Evolutionary conservation across 2,797 vertebrate genomes (phyloP).

Genomic region (Karalla daura): DNA sequence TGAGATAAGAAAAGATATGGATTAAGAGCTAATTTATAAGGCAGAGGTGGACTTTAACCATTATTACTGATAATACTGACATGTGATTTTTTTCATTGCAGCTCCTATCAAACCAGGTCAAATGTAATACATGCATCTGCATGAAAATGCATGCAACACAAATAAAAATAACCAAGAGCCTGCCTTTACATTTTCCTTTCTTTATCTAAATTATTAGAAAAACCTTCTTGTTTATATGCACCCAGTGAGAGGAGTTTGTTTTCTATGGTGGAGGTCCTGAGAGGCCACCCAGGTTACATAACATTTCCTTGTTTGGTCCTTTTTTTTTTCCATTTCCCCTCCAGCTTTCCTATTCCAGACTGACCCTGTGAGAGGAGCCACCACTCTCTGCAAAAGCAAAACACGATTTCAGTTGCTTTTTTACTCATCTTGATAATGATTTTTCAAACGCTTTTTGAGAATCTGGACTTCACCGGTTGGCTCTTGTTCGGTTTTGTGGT

Average conservation of each 20-base stretch:
- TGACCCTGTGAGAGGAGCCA: background rate
- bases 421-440: constrained; percentile 62
- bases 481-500: constrained; percentile 66
- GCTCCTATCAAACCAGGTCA: too few relatives aligned
- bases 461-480: constrained; percentile 61
- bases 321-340: too few relatives aligned
- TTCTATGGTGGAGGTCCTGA: background rate
- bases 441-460: constrained; percentile 68
- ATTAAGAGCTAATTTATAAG: too few relatives aligned
- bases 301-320: background rate
- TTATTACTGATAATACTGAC: too few relatives aligned
- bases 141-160: background rate
- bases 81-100: too few relatives aligned
- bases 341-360: background rate
- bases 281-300: constrained; percentile 26
- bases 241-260: background rate
- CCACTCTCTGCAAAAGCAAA: background rate
- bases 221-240: background rate
- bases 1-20: too few relatives aligned
- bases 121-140: background rate
- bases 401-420: background rate
- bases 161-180: too few relatives aligned
- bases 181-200: background rate
- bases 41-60: too few relatives aligned
- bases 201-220: background rate